Evolutionary conservation across 2,888 invertebrate genomes (phyloP), one percentile per base, ranked within the genome.

Genomic region (Drosophila prolongata): DNA sequence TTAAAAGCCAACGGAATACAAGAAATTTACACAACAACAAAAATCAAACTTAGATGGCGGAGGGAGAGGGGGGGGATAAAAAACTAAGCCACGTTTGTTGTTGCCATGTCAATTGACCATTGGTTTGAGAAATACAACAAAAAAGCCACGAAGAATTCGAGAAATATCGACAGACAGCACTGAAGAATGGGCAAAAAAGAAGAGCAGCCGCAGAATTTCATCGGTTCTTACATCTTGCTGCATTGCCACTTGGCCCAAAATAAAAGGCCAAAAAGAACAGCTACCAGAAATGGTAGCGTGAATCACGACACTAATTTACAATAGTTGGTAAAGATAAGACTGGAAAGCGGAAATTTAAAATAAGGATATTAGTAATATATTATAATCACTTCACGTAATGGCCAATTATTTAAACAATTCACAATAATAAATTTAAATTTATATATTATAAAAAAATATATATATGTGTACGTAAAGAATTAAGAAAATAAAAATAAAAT

Each of bases 1-100:
- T 87, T 84, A 87, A 84, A 79, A 78, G 69, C 87, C 73, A 71
- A 62, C 57, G 73, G 53, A 73, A 71, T 62, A 62, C 64, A 57
- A 73, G 73, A 73, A 72, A 72, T 67, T 66, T 55, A 49, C 43
- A 46, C 43, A 56, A 38, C 44, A 61, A 56, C 49, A 49, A 61
- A 55, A 34, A 38, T 34, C 40, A 30, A 53, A 66, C 35, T 34
- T 9, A 27, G 27, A 1, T 5, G n/a, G 43, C 0, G 0, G 19
- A 27, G 1, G 8, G 0, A 8, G 30, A 1, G 46, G 4, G 34
- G n/a, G 10, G 27, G 10, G 37, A 4, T 19, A n/a, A 49, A 11
- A 54, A 37, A 42, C 34, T 19, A 44, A 66, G 55, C 55, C 65
- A 27, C 66, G 34, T 14, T 37, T 61, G 37, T 30, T 61, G 61